These are phyloP conservation scores for Drosophila mimetica DNA, from an alignment of 2,888 invertebrate species.

Conservation along the genomic window DNA sequence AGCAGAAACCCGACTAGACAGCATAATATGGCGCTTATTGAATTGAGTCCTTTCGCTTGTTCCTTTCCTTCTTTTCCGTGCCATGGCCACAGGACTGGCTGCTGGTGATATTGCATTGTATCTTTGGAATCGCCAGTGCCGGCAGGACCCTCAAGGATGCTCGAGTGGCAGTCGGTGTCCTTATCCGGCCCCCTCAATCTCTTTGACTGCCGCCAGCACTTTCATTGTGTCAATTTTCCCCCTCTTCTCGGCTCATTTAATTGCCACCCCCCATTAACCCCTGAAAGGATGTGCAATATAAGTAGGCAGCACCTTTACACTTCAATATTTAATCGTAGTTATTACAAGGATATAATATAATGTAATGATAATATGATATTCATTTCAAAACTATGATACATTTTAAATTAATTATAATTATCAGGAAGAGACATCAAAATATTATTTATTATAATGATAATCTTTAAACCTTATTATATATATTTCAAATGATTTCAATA, in stretches of 20 bases:
- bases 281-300: not conserved
- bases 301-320: slow-evolving; percentile 4
- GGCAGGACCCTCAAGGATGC: slow-evolving; percentile 29
- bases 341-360: not conserved
- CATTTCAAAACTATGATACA: no score
- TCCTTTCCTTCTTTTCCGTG: slow-evolving; percentile 53
- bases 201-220: slow-evolving; percentile 20
- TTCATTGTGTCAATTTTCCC: slow-evolving; percentile 46
- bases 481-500: no score
- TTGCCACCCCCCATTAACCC: slow-evolving; percentile 30
- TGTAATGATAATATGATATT: not conserved
- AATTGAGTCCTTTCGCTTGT: slow-evolving; percentile 35
- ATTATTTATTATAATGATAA: no score
- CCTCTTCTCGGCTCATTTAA: slow-evolving; percentile 20
- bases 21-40: slow-evolving; percentile 68
- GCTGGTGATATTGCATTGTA: slow-evolving; percentile 51
- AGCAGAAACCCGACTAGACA: slow-evolving; percentile 60
- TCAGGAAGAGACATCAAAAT: no score
- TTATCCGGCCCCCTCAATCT: slow-evolving; percentile 21
- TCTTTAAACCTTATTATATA: no score
- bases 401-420: no score
- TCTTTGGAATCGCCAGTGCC: slow-evolving; percentile 58
- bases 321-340: no score
- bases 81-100: slow-evolving; percentile 55
- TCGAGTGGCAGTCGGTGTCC: slow-evolving; percentile 35